These are phyloP conservation scores for Nibea albiflora DNA, from an alignment of 2,113 vertebrate genomes.

Conservation along the genomic window DNA sequence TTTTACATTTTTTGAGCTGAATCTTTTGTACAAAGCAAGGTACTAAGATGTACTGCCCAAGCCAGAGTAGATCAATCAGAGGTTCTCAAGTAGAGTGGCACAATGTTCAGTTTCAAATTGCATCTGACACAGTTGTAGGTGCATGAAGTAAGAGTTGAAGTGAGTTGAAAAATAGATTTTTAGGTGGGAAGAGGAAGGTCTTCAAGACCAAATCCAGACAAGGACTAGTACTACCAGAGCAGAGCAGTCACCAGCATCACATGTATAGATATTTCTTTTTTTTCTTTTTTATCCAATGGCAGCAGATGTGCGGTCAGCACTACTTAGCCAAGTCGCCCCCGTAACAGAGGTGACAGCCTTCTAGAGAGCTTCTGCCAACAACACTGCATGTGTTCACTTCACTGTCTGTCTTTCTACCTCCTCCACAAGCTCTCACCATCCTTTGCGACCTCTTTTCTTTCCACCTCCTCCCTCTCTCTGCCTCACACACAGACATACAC, in stretches of 20 bases:
- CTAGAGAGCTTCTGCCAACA: slow-evolving; percentile 37
- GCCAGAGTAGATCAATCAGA: not conserved
- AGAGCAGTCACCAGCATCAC: slow-evolving; percentile 3
- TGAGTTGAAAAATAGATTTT: not conserved
- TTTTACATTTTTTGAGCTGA: not conserved
- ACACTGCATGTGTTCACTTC: slow-evolving; percentile 42
- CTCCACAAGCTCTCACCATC: slow-evolving; percentile 40
- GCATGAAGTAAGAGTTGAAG: not conserved
- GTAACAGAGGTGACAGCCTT: slow-evolving; percentile 47
- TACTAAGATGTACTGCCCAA: not conserved
- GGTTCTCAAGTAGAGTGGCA: not conserved
- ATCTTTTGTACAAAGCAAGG: not conserved
- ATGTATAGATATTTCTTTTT: not conserved
- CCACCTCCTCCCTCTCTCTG: slow-evolving; percentile 23
- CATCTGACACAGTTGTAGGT: not conserved
- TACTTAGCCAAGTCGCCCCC: slow-evolving; percentile 20
- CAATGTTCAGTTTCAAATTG: not conserved
- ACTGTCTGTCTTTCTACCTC: slow-evolving; percentile 32
- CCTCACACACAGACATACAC: slow-evolving; percentile 23
- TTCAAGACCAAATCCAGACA: not conserved
- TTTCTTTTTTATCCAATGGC: slow-evolving; percentile 19
- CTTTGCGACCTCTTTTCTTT: not conserved
- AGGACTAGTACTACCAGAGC: not conserved
- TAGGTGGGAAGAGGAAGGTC: not conserved
- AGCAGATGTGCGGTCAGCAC: slow-evolving; percentile 48